Evolutionary conservation across 2,113 vertebrate species (phyloP).

Genomic region (Colaptes auratus): DNA sequence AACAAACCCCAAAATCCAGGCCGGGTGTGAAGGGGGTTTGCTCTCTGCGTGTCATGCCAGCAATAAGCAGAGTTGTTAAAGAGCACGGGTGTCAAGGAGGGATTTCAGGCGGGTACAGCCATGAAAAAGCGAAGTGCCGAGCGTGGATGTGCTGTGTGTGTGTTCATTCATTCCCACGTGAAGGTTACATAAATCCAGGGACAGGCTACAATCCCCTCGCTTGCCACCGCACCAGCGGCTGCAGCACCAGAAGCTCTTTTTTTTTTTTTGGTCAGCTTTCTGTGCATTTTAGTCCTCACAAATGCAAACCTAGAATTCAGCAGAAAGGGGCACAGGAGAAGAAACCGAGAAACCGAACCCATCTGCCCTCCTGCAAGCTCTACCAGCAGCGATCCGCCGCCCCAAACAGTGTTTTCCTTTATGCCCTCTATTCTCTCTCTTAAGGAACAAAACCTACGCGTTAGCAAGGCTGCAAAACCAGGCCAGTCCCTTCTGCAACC

Average conservation of each 20-base stretch:
- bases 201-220: neutral
- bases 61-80: neutral
- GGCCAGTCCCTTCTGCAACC: neutral
- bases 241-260: neutral
- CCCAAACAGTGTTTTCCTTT: neutral
- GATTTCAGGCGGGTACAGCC: neutral
- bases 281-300: neutral
- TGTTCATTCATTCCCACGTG: conserved; percentile 59
- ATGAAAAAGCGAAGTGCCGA: neutral
- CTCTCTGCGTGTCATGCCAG: neutral
- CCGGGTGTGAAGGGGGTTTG: neutral
- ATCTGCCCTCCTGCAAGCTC: neutral
- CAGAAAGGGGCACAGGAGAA: neutral
- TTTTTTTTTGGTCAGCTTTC: neutral
- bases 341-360: neutral
- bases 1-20: no score
- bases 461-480: neutral
- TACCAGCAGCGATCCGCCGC: neutral
- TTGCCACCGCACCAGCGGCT: neutral
- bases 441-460: neutral
- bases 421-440: neutral
- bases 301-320: neutral
- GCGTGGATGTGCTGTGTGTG: neutral
- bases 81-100: neutral
- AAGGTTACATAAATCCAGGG: conserved; percentile 20